These are phyloP conservation scores for Penaeus chinensis DNA, from an alignment of 1,140 invertebrate genomes.

Conservation along the genomic window DNA sequence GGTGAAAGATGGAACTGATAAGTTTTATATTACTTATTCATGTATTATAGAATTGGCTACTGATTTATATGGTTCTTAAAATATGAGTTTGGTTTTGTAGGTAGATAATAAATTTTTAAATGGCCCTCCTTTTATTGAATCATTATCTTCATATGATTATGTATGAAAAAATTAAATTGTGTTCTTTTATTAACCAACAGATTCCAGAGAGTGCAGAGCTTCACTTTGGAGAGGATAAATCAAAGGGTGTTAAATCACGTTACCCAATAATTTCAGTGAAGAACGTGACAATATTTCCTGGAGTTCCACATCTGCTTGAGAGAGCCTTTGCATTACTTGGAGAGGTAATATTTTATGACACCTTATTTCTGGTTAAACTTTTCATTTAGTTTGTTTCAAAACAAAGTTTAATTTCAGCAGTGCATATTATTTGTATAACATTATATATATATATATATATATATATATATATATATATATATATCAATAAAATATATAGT, in stretches of 20 bases:
- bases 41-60: neutral
- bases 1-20: slow-evolving; percentile 66
- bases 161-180: neutral
- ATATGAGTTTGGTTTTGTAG: neutral
- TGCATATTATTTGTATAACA: neutral
- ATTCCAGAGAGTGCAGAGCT: slow-evolving; percentile 64
- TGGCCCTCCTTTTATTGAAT: neutral
- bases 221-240: slow-evolving; percentile 64
- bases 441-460: neutral
- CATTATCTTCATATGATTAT: slow-evolving; percentile 11
- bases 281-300: slow-evolving; percentile 85
- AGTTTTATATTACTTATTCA: neutral
- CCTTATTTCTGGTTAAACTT: neutral
- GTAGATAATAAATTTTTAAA: no score
- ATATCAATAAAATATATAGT: no score
- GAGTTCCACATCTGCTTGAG: slow-evolving; percentile 78
- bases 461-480: no score
- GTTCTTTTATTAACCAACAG: slow-evolving; percentile 60
- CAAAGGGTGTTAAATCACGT: slow-evolving; percentile 66
- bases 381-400: neutral
- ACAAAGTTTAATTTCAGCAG: neutral
- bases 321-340: slow-evolving; percentile 72
- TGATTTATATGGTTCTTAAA: neutral
- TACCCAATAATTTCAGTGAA: slow-evolving; percentile 78
- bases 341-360: slow-evolving; percentile 64